Percentiles rank a stretch among this genome's conserved stretches.
phyloP scores from a whole-genome alignment of 2,888 invertebrate genomes.

The Anorthoa munda region DNA sequence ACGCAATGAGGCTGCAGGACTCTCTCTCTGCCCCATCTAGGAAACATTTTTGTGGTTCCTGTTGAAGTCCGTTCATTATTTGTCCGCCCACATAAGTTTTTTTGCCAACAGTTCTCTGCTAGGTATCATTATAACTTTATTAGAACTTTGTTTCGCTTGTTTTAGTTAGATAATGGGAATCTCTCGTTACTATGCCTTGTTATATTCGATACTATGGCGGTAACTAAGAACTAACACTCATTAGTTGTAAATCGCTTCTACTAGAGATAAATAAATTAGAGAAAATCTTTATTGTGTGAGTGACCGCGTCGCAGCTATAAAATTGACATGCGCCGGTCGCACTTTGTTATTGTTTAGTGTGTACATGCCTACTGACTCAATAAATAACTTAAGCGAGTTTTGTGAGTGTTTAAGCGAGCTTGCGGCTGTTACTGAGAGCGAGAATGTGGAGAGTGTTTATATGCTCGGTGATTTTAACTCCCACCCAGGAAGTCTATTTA shows the following conservation, averaged over 20 bases:
- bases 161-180: conserved; percentile 46
- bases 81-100: not conserved
- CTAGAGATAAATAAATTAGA: not conserved
- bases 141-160: conserved; percentile 42
- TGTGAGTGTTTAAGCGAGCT: no score
- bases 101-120: conserved; percentile 13
- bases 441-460: no score
- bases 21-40: not conserved
- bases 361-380: no score
- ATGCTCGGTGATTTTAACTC: no score
- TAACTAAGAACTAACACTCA: conserved; percentile 22
- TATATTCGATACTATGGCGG: conserved; percentile 2
- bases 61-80: not conserved
- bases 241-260: conserved; percentile 11
- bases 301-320: no score
- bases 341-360: no score
- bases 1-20: no score
- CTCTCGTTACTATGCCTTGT: conserved; percentile 5
- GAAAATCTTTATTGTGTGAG: no score
- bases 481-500: no score
- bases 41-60: not conserved
- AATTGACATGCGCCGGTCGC: no score
- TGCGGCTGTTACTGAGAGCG: no score
- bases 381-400: no score
- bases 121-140: conserved; percentile 45